Evolutionary conservation across 2,888 invertebrate species (phyloP).

Genomic region (Pseudococcus viburni): DNA sequence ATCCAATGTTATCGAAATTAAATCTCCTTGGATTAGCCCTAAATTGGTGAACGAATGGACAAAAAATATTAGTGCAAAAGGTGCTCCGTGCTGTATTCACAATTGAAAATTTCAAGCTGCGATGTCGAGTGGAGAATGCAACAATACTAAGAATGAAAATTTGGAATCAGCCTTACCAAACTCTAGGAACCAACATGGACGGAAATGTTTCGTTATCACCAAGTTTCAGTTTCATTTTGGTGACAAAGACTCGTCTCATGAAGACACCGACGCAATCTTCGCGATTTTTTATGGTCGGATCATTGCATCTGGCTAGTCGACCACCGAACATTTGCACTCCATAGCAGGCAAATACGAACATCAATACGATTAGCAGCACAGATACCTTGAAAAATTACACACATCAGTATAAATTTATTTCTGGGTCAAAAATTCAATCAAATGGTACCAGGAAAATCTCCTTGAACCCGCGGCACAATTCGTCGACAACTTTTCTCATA

Average conservation of each 20-base stretch:
- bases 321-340: slow-evolving; percentile 99
- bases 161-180: slow-evolving; percentile 80
- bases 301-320: slow-evolving; percentile 95
- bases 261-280: slow-evolving; percentile 96
- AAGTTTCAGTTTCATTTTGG: slow-evolving; percentile 94
- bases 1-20: slow-evolving; percentile 99
- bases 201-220: slow-evolving; percentile 91
- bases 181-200: slow-evolving; percentile 94
- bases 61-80: slow-evolving; percentile 25
- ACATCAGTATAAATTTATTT: no score
- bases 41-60: slow-evolving; percentile 62
- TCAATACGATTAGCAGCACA: slow-evolving; percentile 93
- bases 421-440: no score
- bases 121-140: not conserved
- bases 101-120: not conserved
- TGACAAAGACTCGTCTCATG: slow-evolving; percentile 94
- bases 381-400: slow-evolving; percentile 79
- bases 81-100: slow-evolving; percentile 20
- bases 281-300: slow-evolving; percentile 86
- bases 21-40: slow-evolving; percentile 99
- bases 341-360: slow-evolving; percentile 99
- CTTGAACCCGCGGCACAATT: slow-evolving; percentile 97
- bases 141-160: not conserved
- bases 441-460: slow-evolving; percentile 91
- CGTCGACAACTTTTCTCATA: slow-evolving; percentile 99